Evolutionary conservation across 2,888 invertebrate genomes (phyloP).

Genomic region (Stenurella melanura): DNA sequence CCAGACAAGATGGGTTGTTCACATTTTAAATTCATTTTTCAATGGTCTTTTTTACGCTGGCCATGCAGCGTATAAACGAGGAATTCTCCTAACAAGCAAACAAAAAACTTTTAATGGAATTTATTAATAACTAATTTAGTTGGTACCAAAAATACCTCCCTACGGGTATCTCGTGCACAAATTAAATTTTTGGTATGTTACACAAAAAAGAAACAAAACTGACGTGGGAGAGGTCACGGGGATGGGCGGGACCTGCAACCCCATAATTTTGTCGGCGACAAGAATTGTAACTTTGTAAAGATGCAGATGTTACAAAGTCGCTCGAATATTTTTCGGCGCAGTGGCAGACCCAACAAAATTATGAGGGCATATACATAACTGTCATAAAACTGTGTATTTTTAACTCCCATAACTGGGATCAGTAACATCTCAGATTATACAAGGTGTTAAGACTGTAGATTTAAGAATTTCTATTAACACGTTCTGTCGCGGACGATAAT

Average conservation of each 20-base stretch:
- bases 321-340: neutral
- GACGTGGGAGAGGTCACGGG: conserved; percentile 35
- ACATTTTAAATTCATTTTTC: conserved; percentile 50
- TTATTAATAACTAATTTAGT: conserved; percentile 40
- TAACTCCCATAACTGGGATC: no score
- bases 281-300: conserved; percentile 19
- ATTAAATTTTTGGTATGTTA: conserved; percentile 22
- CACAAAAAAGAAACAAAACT: conserved; percentile 15
- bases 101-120: conserved; percentile 41
- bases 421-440: no score
- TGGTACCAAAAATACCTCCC: conserved; percentile 38
- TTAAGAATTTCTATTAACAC: no score
- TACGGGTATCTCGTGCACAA: conserved; percentile 22
- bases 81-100: conserved; percentile 37
- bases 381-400: no score
- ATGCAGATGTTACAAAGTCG: neutral
- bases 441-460: no score
- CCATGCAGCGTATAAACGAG: conserved; percentile 47
- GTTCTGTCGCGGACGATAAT: no score
- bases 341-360: conserved; percentile 19
- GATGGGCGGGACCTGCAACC: conserved; percentile 21
- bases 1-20: conserved; percentile 49
- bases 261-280: conserved; percentile 25
- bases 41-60: conserved; percentile 46
- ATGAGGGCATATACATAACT: neutral